Evolutionary conservation across 2,113 vertebrate genomes (phyloP).

Genomic region (Cavia aperea): DNA sequence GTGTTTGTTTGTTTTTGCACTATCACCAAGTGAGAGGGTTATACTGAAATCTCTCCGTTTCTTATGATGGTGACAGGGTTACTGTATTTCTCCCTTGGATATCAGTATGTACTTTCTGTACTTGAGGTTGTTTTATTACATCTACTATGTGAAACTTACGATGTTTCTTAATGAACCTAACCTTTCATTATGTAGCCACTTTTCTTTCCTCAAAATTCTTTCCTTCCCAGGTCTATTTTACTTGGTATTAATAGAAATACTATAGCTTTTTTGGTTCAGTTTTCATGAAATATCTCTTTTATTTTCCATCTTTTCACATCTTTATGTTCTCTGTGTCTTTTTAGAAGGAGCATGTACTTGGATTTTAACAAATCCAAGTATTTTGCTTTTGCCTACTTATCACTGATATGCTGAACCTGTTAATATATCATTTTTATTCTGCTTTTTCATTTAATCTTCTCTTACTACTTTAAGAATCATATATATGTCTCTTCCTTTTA

Average conservation of each 20-base stretch:
- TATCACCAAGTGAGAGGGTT: background rate
- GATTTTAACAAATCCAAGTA: background rate
- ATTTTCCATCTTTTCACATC: background rate
- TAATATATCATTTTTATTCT: background rate
- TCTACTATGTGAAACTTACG: background rate
- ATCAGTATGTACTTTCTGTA: background rate
- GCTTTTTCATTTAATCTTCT: background rate
- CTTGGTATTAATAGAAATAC: background rate
- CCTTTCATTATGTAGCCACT: background rate
- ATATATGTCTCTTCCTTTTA: background rate
- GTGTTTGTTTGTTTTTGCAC: background rate
- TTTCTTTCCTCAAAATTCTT: background rate
- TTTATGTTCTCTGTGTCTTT: background rate
- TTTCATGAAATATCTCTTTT: background rate
- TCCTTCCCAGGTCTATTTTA: background rate
- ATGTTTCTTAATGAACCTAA: background rate
- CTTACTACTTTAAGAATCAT: background rate
- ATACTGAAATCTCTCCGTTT: background rate
- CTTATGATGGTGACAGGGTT: background rate
- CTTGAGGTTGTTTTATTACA: background rate
- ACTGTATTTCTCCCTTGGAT: background rate
- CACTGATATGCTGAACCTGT: background rate
- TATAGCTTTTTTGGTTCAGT: background rate
- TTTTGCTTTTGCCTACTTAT: background rate
- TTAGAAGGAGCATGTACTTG: background rate